phyloP scores from a whole-genome alignment of 2,888 invertebrate species.

The Zygaena filipendulae region DNA sequence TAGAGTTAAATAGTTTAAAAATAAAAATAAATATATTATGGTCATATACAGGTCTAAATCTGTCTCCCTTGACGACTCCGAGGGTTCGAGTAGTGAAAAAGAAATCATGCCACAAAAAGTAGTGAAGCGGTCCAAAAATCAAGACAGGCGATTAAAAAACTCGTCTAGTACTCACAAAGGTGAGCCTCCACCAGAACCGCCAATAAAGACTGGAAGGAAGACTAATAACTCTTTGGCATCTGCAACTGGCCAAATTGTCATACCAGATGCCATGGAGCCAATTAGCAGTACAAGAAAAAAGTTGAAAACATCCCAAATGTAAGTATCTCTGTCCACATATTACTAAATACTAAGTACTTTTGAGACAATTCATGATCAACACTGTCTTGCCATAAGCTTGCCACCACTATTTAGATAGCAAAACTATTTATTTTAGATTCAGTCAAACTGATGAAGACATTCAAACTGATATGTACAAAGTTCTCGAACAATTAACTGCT shows the following conservation, averaged over 20 bases:
- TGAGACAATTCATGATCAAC: too few relatives aligned
- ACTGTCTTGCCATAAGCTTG: too few relatives aligned
- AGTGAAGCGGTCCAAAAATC: slow-evolving; percentile 35
- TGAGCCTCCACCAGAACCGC: slow-evolving; percentile 46
- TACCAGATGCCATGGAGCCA: slow-evolving; percentile 65
- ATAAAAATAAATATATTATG: too few relatives aligned
- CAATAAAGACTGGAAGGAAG: slow-evolving; percentile 74
- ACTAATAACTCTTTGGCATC: slow-evolving; percentile 89
- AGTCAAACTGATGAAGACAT: slow-evolving; percentile 86
- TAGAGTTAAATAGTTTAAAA: too few relatives aligned
- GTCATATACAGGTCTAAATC: slow-evolving; percentile 47
- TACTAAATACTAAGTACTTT: not conserved
- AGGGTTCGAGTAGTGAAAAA: slow-evolving; percentile 33
- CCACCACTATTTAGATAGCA: too few relatives aligned
- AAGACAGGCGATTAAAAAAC: slow-evolving; percentile 49
- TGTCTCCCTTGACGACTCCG: slow-evolving; percentile 38
- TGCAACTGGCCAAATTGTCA: slow-evolving; percentile 85
- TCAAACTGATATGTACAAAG: slow-evolving; percentile 92
- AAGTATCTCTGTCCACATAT: slow-evolving; percentile 28
- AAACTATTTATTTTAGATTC: slow-evolving; percentile 78
- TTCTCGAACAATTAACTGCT: slow-evolving; percentile 85
- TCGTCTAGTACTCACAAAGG: slow-evolving; percentile 42
- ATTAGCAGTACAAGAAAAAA: slow-evolving; percentile 64
- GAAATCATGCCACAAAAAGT: slow-evolving; percentile 51
- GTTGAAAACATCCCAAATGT: slow-evolving; percentile 77